Base-by-base conservation (phyloP, 2,888 invertebrate species). In the Suillia variegata region DNA sequence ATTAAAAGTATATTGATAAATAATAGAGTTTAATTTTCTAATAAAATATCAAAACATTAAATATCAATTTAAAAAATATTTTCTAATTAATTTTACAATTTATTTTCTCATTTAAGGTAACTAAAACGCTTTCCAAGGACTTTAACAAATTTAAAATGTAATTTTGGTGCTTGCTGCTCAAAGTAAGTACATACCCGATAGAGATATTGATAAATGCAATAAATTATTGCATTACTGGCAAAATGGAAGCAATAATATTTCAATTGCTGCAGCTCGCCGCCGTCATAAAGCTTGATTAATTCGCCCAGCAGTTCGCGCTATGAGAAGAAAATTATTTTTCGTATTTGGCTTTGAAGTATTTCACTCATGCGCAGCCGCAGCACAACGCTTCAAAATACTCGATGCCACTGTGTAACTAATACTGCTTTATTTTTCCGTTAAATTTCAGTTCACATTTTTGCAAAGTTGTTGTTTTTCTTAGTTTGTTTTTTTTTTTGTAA, bases 221-320 rank as follows among this genome's bases (percentile, higher is more conserved):
- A 75, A 73, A 75, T 73, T 73, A 73, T 73, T 71, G 64, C 73
- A 73, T 75, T 70, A 45, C 45, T 45, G 17, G 6, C 45, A 45
- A 74, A 72, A 73, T n/a, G n/a, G n/a, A 75, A 74, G 72, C 72
- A 73, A 73, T 75, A 75, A 73, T 73, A 74, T 73, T 73, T 73
- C 72, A 75, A 72, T 72, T n/a, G 38, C n/a, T 8, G 38, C 38
- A 38, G 38, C 38, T 31, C 31, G 31, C 31, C 31, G 6, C 31
- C 31, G n/a, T 13, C 8, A n/a, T 38, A n/a, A 4, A 38, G 38
- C 15, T 4, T 31, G 31, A 31, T 6, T 31, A 12, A 6, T 31
- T 12, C 31, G 12, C 31, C 31, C 38, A 38, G n/a, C 4, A 38
- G 12, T 13, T 8, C 38, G 38, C 38, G 13, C 15, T 38, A 4